phyloP scores from a whole-genome alignment of 2,888 invertebrate species.

The Corythucha ciliata region DNA sequence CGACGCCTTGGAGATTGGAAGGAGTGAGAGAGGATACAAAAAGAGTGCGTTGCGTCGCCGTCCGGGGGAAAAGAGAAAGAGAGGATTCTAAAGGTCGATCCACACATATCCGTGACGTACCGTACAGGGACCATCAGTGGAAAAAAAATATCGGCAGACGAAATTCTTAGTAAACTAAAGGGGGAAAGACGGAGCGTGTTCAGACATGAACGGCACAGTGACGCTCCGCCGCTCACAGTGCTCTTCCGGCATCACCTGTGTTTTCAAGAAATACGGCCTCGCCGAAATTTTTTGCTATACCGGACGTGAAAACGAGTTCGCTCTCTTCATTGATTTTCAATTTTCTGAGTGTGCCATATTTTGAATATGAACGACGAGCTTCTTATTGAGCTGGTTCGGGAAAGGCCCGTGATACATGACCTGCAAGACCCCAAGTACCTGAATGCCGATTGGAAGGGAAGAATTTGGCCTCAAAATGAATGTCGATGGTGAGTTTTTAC shows the following conservation, averaged over 20 bases:
- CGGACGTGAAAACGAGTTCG: neutral
- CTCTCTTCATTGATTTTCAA: neutral
- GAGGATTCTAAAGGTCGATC: neutral
- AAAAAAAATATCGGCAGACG: conserved; percentile 1
- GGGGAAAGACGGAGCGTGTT: conserved; percentile 1
- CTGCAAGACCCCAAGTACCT: too few relatives aligned
- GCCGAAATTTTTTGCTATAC: neutral
- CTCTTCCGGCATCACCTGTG: too few relatives aligned
- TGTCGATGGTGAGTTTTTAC: too few relatives aligned
- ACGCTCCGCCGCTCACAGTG: conserved; percentile 1
- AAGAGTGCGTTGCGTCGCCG: too few relatives aligned
- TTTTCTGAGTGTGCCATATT: conserved; percentile 1
- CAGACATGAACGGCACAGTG: conserved; percentile 1
- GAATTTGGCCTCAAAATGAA: too few relatives aligned
- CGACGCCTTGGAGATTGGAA: too few relatives aligned
- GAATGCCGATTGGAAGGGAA: too few relatives aligned
- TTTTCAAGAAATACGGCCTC: too few relatives aligned
- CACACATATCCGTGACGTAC: conserved; percentile 1
- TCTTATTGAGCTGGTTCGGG: too few relatives aligned
- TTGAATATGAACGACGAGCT: conserved; percentile 1
- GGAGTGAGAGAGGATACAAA: too few relatives aligned
- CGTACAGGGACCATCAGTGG: conserved; percentile 1
- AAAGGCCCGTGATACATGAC: too few relatives aligned
- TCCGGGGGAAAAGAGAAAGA: too few relatives aligned
- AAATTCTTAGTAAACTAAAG: conserved; percentile 1